Evolutionary conservation across 2,113 vertebrate species (phyloP), one percentile per base, ranked within the genome.

Genomic region (Phylloscopus trochiloides): DNA sequence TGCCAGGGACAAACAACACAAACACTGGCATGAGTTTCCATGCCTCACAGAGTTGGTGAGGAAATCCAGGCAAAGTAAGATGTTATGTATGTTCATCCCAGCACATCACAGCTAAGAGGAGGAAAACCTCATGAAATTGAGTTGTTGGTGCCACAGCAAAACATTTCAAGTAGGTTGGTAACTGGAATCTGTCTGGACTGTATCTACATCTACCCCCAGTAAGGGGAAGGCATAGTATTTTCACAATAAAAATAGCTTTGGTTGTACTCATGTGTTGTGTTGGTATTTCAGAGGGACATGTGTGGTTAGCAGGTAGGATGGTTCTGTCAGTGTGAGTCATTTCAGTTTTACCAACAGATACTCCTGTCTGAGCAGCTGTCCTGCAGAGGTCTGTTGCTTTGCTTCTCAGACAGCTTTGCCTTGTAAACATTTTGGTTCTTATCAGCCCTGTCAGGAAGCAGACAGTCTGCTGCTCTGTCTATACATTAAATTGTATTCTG

Each of bases 401-500:
- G 34, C 91, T 85, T 62, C 88, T 89, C 57, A 72, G 86, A 54
- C 77, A 92, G 80, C 57, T 89, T 74, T 86, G 54, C 3, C 8
- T 61, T 92, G 88, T 92, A 87, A 95, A 93, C 88, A 62, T 51
- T 81, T 61, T 58, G 43, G 82, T 50, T 91, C 86, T 95, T 96
- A 96, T 86, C 88, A 81, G 76, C 51, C 45, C 72, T 90, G 87
- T 94, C 90, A 93, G 82, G 57, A 94, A 84, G 81, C 74, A 94
- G 94, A 34, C 70, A 52, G 50, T 85, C 70, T 90, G 51, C 51
- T 86, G 45, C 82, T 96, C 82, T 91, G 83, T 96, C 94, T 95
- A 84, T 91, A 92, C 79, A 34, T 90, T 90, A 92, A 90, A 89
- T 57, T 92, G 80, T 79, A 52, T 95, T 94, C 77, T 88, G 86